Conservation (phyloP, 2,113 vertebrate genomes). For the Narcine bancroftii region DNA sequence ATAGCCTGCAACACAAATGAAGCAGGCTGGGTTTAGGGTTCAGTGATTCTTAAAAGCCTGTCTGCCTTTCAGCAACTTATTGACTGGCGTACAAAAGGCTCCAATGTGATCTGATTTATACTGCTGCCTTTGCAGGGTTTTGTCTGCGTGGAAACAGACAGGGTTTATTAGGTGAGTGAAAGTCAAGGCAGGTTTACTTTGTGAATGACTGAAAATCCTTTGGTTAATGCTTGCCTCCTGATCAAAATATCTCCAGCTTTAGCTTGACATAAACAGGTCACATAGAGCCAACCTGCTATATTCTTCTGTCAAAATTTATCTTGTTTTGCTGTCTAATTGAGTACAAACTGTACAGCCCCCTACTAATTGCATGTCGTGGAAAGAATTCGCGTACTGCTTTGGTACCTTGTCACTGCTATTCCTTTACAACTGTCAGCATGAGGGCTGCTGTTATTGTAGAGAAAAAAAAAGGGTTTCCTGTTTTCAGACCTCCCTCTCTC, state of each 20-base stretch:
- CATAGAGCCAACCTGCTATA: conserved; percentile 44
- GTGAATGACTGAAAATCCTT: conserved; percentile 44
- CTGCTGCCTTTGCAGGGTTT: conserved; percentile 44
- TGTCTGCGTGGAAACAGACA: conserved; percentile 49
- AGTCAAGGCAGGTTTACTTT: conserved; percentile 42
- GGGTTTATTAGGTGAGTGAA: conserved; percentile 27
- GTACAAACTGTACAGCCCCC: conserved; percentile 38
- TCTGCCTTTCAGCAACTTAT: conserved; percentile 61
- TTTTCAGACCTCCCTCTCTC: conserved; percentile 28
- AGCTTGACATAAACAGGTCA: conserved; percentile 58
- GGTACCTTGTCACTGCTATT: conserved; percentile 34
- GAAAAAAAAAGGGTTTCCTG: conserved; percentile 8
- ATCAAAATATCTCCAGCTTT: conserved; percentile 53
- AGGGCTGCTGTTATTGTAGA: conserved; percentile 35
- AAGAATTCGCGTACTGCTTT: conserved; percentile 23
- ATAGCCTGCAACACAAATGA: conserved; percentile 68
- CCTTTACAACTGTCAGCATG: conserved; percentile 37
- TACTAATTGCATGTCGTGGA: conserved; percentile 32
- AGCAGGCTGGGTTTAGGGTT: conserved; percentile 67
- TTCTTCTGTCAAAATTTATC: conserved; percentile 62
- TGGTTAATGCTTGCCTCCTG: conserved; percentile 44
- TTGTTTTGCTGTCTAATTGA: conserved; percentile 60
- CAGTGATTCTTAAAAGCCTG: conserved; percentile 66
- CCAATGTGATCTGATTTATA: conserved; percentile 63
- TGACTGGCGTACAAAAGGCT: conserved; percentile 50